Base-by-base conservation (phyloP, 2,113 vertebrate genomes). In the Percopsis transmontana region DNA sequence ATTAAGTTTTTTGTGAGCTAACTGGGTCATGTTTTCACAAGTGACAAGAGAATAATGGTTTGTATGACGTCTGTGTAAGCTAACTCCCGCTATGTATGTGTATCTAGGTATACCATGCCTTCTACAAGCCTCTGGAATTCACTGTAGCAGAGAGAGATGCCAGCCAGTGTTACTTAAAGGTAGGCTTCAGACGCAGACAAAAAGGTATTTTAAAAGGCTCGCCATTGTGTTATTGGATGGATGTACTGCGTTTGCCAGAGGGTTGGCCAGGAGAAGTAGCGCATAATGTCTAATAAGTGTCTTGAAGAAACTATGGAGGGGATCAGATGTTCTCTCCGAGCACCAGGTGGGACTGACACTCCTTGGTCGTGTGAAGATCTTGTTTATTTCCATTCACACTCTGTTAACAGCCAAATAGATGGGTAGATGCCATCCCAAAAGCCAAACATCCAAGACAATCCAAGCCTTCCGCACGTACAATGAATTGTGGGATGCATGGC, bases 41-140 rank as follows among this genome's bases (percentile, higher is more conserved):
- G 14, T 55, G 23, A 27, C 16, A 7, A 33, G 16, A 19, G 27
- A 11, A 57, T 41, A 20, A 19, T 5, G 10, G 27, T 51, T 1
- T 41, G 42, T 66, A 18, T 40, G 12, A n/a, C 7, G 19, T 52
- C 24, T 53, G 3, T 67, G 41, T 16, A 48, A 48, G 27, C 45
- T n/a, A 48, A 18, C 45, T 48, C 4, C 45, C 42, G 24, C 11
- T 42, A 33, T 7, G 27, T 33, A 7, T 52, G 24, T 55, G 39
- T 33, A 0, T 45, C 6, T 82, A 99, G 97, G 94, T 98, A 1
- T 99, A 93, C 75, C 97, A 99, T 5, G 96, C 97, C 0, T 95
- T 94, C 85, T 99, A 98, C 79, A 98, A 95, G 75, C 97, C 97
- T 0, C 84, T 99, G 72, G 97, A 99, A 76, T 99, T 96, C 82